Evolutionary conservation across 2,888 invertebrate species (phyloP).

Genomic region (Chrysopilus asiliformis): DNA sequence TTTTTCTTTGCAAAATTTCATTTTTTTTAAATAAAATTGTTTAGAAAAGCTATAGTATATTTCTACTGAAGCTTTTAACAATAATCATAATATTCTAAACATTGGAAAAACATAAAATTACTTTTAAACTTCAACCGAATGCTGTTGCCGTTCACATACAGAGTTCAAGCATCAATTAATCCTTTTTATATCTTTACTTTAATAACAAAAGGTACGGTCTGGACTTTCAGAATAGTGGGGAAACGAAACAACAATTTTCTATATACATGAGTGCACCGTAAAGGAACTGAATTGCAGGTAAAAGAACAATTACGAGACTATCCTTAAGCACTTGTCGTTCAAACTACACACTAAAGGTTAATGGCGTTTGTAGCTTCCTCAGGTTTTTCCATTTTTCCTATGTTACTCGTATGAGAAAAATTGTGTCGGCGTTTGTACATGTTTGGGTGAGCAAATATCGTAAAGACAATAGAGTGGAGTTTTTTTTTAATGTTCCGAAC

Average conservation of each 20-base stretch:
- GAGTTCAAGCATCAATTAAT: constrained; percentile 1
- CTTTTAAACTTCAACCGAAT: neutral
- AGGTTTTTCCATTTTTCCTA: too few species aligned
- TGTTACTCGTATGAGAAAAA: neutral
- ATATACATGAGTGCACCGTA: constrained; percentile 2
- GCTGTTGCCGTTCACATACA: neutral
- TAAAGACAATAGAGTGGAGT: too few species aligned
- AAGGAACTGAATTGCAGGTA: constrained; percentile 2
- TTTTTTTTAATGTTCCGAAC: too few species aligned
- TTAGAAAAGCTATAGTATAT: too few species aligned
- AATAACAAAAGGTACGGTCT: neutral
- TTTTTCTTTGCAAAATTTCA: too few species aligned
- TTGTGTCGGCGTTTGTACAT: too few species aligned
- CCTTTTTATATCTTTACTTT: neutral
- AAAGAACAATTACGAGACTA: constrained; percentile 3
- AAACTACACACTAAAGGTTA: neutral
- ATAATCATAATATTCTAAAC: too few species aligned
- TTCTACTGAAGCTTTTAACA: too few species aligned
- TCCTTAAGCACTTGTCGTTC: neutral
- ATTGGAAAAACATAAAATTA: too few species aligned
- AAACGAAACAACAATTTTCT: neutral
- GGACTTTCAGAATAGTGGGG: neutral
- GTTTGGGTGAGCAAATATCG: too few species aligned
- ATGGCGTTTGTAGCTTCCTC: neutral
- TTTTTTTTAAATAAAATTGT: too few species aligned